Evolutionary conservation across 2,113 vertebrate species (phyloP), one percentile per base, ranked within the genome.

Genomic region (Gymnogyps californianus): DNA sequence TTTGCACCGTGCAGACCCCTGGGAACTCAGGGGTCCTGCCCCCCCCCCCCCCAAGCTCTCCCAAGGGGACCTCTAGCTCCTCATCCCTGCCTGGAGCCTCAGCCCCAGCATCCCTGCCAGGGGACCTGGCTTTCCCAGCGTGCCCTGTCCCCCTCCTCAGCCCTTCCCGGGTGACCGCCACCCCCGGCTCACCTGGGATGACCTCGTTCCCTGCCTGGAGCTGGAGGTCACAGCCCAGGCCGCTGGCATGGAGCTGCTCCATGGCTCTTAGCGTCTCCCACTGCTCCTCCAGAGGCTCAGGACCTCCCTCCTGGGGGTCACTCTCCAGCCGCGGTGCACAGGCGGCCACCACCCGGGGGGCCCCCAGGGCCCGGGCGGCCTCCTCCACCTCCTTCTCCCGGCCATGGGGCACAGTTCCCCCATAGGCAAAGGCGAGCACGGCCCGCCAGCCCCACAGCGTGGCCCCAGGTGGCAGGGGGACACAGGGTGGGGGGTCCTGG

Each of bases 341-440:
- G 12, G 98, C 97, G 0, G 97, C 89, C 72, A 97, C 84, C 58
- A 99, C 96, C 13, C 98, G 98, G 10, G 97, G 95, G 2, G 94
- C 98, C 4, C 98, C 98, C 54, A 99, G 90, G 1, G 46, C 87
- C 52, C 34, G 76, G 29, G 99, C 99, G 0, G 98, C 97, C 4
- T 87, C 93, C 69, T 97, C 92, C 69, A 99, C 96, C 36, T 98
- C 98, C n/a, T 31, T 62, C 1, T 93, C 19, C 7, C 29, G 93
- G 38, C 90, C 87, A 3, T 10, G 59, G 93, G 91, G 98, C 87
- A 98, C 67, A 19, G 77, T 29, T 26, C 99, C 99, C 19, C 97
- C 97, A 22, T 99, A 99, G 65, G 99, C 98, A 36, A 99, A 99
- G 85, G 98, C 97, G 51, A 99, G 95, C 75, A 99, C 19, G 0